Evolutionary conservation across 2,113 vertebrate genomes (phyloP), one percentile per base, ranked within the genome.

Genomic region (Jacana jacana): DNA sequence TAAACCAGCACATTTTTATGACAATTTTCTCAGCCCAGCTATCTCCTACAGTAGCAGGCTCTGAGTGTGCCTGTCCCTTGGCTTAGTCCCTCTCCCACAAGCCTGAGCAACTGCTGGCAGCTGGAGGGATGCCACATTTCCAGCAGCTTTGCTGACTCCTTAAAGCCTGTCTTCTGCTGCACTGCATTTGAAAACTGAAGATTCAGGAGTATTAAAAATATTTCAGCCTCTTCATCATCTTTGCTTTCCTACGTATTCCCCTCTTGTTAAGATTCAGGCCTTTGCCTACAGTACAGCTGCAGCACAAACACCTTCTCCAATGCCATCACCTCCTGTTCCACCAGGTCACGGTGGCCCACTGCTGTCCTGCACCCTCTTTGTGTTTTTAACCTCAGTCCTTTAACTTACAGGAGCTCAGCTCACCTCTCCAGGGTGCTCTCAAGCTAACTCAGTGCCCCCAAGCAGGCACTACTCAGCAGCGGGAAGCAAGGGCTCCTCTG

Each of bases 191-290:
- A 75, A 94, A 94, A 92, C 10, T 81, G 93, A 95, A 48, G 86
- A 92, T 89, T 95, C 93, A 79, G 77, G 81, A 48, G 27, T 87
- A 89, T 93, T 96, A 95, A 95, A 97, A 96, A 95, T 93, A 97
- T 37, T 95, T 84, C 65, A 89, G 86, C 89, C 28, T 90, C 86
- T 91, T 93, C 90, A 86, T 81, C 83, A 95, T 68, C 82, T 76
- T 86, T 78, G 42, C 30, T 93, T 90, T 68, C 48, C 28, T 44
- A 8, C 1, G 2, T 13, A 24, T 39, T 83, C 88, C 68, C 48
- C 2, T 58, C 75, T 57, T 54, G 24, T 33, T 76, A 33, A 71
- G 79, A 17, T 24, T 46, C 58, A 76, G 69, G 60, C 63, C 71
- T 75, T 64, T 68, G 27, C 72, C 30, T 52, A 35, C 19, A 63